Evolutionary conservation across 2,113 vertebrate species (phyloP).

Genomic region (Poecilia latipinna): DNA sequence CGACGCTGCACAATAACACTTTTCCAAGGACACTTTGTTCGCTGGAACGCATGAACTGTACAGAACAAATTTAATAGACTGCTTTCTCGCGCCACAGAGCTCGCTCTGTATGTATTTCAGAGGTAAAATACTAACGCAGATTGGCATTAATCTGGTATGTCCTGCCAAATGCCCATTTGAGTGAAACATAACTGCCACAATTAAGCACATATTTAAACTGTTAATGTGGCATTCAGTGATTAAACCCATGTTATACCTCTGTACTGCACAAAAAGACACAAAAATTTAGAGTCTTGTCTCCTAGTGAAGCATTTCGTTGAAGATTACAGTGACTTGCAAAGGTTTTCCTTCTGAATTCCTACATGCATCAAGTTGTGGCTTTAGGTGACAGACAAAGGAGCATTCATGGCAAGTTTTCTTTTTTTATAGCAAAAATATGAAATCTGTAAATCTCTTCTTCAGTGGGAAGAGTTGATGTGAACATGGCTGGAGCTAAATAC

Average conservation of each 20-base stretch:
- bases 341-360: too few species aligned
- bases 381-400: not conserved
- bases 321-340: too few species aligned
- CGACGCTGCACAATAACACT: constrained; percentile 63
- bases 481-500: too few species aligned
- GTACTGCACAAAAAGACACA: too few species aligned
- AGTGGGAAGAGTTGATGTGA: not conserved
- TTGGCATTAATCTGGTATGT: not conserved
- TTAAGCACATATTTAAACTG: not conserved
- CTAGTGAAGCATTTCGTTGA: not conserved
- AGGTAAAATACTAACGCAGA: constrained; percentile 8
- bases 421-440: not conserved
- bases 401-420: not conserved
- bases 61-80: constrained; percentile 41
- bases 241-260: not conserved
- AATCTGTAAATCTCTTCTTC: not conserved
- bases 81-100: constrained; percentile 10
- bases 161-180: not conserved
- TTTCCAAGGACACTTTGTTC: constrained; percentile 69
- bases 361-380: not conserved
- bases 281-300: too few species aligned
- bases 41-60: constrained; percentile 45
- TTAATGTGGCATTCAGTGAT: too few species aligned
- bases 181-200: not conserved
- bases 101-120: not conserved